These are phyloP conservation scores for Rotaria magnacalcarata DNA, from an alignment of 2,888 invertebrate genomes.

Conservation along the genomic window DNA sequence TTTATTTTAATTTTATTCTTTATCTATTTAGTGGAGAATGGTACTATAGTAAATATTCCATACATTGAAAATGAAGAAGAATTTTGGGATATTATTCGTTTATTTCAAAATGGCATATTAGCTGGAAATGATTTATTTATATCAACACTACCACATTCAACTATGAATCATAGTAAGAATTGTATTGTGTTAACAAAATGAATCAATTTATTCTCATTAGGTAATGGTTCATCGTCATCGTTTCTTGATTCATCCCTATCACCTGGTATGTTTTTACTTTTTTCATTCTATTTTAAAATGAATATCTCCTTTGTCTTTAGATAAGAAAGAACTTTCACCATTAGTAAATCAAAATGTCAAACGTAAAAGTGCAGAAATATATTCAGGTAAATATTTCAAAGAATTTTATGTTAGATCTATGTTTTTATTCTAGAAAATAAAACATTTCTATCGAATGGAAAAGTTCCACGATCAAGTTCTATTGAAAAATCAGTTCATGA, in stretches of 20 bases:
- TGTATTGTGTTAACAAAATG: not conserved
- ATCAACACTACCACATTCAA: not conserved
- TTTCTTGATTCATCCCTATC: not conserved
- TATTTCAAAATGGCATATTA: not conserved
- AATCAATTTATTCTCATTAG: not conserved
- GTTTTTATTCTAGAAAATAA: not conserved
- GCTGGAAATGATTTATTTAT: conserved; percentile 11
- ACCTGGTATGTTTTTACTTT: not conserved
- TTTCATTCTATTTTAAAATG: too few species aligned
- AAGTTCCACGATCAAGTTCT: not conserved
- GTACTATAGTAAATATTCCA: not conserved
- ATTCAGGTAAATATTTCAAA: too few species aligned
- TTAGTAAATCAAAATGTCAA: not conserved
- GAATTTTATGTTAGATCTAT: too few species aligned
- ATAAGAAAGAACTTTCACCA: not conserved
- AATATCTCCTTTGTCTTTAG: not conserved
- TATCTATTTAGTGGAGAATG: not conserved
- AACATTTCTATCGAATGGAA: not conserved
- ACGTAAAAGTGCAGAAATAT: not conserved
- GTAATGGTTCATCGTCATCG: not conserved
- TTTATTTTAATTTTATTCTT: too few species aligned
- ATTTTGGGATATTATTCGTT: conserved; percentile 2
- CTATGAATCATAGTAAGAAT: not conserved
- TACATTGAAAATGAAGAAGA: not conserved
- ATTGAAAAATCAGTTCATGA: conserved; percentile 13